Conservation (phyloP, 2,797 vertebrate genomes). For the Leuciscus waleckii region DNA sequence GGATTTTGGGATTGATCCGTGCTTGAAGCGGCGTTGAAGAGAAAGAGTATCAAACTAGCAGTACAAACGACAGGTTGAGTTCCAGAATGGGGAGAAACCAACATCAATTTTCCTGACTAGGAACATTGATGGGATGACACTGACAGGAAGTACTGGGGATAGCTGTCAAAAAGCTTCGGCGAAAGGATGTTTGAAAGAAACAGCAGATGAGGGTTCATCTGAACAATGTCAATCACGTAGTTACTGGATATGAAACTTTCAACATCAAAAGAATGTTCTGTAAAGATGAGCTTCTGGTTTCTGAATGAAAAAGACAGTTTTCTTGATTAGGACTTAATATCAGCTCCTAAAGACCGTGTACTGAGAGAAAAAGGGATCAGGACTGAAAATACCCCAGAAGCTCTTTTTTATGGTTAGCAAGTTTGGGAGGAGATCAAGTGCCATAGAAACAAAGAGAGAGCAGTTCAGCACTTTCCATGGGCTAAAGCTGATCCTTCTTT, state of each 20-base stretch:
- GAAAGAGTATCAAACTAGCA: slow-evolving; percentile 18
- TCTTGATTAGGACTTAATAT: slow-evolving; percentile 14
- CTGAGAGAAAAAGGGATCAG: background rate
- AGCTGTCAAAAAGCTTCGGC: slow-evolving; percentile 14
- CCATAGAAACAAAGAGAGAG: slow-evolving; percentile 33
- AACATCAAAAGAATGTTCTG: slow-evolving; percentile 37
- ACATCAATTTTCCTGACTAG: slow-evolving; percentile 37
- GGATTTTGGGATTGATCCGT: slow-evolving; percentile 45
- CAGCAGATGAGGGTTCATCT: background rate
- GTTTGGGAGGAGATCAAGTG: slow-evolving; percentile 36
- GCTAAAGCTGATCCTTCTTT: background rate
- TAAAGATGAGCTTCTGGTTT: slow-evolving; percentile 14
- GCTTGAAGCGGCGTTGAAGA: slow-evolving; percentile 10
- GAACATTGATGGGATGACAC: slow-evolving; percentile 31
- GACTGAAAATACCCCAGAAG: slow-evolving; percentile 8
- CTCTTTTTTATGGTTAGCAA: slow-evolving; percentile 2
- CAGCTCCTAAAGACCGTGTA: background rate
- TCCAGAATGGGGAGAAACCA: slow-evolving; percentile 36
- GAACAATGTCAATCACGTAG: slow-evolving; percentile 39
- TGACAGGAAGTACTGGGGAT: slow-evolving; percentile 34
- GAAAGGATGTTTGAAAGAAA: slow-evolving; percentile 19
- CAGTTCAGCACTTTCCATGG: slow-evolving; percentile 13
- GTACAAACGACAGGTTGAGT: slow-evolving; percentile 39
- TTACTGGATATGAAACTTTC: slow-evolving; percentile 49
- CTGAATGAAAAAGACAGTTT: slow-evolving; percentile 29